Percentiles rank a stretch among this genome's conserved stretches.
phyloP scores from a whole-genome alignment of 2,113 vertebrate species.

The Ameiurus melas region DNA sequence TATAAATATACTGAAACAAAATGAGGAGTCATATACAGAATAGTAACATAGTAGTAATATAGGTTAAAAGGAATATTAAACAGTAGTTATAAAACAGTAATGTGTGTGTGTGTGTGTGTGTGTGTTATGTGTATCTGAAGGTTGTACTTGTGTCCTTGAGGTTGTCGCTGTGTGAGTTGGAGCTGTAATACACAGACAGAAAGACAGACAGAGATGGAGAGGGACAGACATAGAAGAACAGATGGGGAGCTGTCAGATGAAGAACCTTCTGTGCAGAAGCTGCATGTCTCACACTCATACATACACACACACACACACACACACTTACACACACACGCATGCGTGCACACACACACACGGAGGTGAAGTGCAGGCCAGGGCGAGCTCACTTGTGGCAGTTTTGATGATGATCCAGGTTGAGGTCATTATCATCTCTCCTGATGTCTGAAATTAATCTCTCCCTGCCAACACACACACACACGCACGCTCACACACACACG shows the following conservation, averaged over 20 bases:
- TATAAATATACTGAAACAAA: neutral
- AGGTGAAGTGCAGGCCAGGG: conserved; percentile 36
- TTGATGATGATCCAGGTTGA: conserved; percentile 53
- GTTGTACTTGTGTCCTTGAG: conserved; percentile 24
- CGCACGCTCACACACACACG: neutral
- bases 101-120: conserved; percentile 13
- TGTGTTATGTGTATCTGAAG: neutral
- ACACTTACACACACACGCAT: too few species aligned
- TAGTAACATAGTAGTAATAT: neutral
- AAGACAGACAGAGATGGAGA: conserved; percentile 33
- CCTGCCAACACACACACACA: conserved; percentile 35
- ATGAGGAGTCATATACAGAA: neutral
- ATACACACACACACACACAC: conserved; percentile 38
- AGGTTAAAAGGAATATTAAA: neutral
- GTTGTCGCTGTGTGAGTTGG: conserved; percentile 19
- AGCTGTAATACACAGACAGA: conserved; percentile 13
- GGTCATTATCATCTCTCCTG: conserved; percentile 51
- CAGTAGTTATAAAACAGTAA: neutral
- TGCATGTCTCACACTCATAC: conserved; percentile 9
- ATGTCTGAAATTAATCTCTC: conserved; percentile 48
- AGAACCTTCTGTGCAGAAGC: conserved; percentile 47
- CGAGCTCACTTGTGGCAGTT: conserved; percentile 54
- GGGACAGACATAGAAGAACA: conserved; percentile 56
- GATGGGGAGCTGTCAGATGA: conserved; percentile 52
- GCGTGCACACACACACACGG: conserved; percentile 31